Percentiles rank a stretch among this genome's conserved stretches.
phyloP scores from a whole-genome alignment of 2,888 invertebrate genomes.

The Dicroscelio sp. region DNA sequence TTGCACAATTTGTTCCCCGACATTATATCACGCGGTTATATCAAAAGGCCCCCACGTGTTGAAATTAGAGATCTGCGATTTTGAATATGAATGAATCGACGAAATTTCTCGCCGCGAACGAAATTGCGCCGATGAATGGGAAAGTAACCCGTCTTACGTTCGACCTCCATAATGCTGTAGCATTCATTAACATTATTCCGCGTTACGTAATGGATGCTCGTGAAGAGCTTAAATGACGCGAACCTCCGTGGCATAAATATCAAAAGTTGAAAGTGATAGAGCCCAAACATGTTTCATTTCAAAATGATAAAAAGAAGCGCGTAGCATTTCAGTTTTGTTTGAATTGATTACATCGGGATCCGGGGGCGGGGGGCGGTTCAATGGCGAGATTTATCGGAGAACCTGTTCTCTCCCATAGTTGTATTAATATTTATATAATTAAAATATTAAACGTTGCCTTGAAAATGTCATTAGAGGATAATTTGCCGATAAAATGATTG shows the following conservation, averaged over 20 bases:
- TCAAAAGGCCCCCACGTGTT: neutral
- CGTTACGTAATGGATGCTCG: constrained; percentile 77
- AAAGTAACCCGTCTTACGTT: constrained; percentile 76
- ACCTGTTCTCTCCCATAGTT: constrained; percentile 59
- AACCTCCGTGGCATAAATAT: constrained; percentile 80
- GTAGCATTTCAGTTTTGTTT: constrained; percentile 64
- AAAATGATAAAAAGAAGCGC: constrained; percentile 31
- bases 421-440: constrained; percentile 74
- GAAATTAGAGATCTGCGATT: constrained; percentile 20
- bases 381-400: constrained; percentile 58
- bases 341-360: constrained; percentile 66
- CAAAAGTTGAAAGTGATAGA: constrained; percentile 81
- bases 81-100: constrained; percentile 61
- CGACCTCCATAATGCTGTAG: constrained; percentile 73
- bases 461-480: constrained; percentile 65
- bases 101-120: constrained; percentile 20
- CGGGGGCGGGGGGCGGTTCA: constrained; percentile 32
- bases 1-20: neutral
- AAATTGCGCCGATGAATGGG: constrained; percentile 68
- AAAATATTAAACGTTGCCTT: constrained; percentile 67
- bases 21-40: neutral
- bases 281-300: constrained; percentile 68
- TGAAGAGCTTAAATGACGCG: constrained; percentile 74
- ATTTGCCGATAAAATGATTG: constrained; percentile 40
- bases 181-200: constrained; percentile 82